Percentiles rank a stretch among this genome's conserved stretches.
Evolutionary conservation across 2,797 vertebrate genomes (phyloP).

Genomic region (Parambassis ranga): DNA sequence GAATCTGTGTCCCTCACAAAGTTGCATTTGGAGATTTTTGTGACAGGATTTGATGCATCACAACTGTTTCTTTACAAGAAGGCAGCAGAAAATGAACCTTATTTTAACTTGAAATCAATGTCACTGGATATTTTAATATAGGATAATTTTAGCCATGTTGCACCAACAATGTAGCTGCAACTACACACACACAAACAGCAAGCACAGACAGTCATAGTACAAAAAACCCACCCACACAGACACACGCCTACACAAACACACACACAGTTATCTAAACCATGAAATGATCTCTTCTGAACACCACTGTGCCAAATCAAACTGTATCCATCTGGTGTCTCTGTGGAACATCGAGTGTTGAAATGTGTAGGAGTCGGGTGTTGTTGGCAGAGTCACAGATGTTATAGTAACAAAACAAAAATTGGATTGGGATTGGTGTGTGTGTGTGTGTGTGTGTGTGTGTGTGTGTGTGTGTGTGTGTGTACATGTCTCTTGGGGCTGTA

Average conservation of each 20-base stretch:
- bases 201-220: not conserved
- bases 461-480: not conserved
- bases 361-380: slow-evolving; percentile 11
- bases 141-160: not conserved
- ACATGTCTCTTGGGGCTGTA: not conserved
- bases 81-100: not conserved
- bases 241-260: not conserved
- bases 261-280: slow-evolving; percentile 1
- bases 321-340: slow-evolving; percentile 28
- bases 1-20: not conserved
- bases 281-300: slow-evolving; percentile 26
- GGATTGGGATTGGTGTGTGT: not conserved
- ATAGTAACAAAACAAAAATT: not conserved
- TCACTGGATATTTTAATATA: not conserved
- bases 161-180: too few species aligned
- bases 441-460: not conserved
- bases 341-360: slow-evolving; percentile 20
- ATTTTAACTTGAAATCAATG: slow-evolving; percentile 2
- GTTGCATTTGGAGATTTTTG: not conserved
- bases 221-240: not conserved
- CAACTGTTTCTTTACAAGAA: slow-evolving; percentile 1
- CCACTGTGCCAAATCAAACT: slow-evolving; percentile 28
- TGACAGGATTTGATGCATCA: not conserved
- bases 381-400: slow-evolving; percentile 32
- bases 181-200: not conserved